Evolutionary conservation across 2,888 invertebrate genomes (phyloP), one percentile per base, ranked within the genome.

Genomic region (Sphaeridia pumilis): DNA sequence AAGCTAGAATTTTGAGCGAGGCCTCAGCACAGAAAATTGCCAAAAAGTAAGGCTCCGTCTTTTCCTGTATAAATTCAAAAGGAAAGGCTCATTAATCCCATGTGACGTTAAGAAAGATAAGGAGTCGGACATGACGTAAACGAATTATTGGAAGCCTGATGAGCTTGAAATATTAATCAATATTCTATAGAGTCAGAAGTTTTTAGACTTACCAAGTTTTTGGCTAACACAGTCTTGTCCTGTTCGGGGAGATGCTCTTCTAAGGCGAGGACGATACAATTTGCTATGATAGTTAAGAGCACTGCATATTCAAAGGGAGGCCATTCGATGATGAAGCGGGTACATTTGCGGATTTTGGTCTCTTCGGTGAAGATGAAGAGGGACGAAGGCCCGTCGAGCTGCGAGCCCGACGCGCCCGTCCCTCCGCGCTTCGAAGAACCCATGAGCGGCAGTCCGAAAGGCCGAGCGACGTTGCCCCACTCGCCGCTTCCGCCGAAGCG

Each of bases 291-390:
- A 80, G 98, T 98, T 79, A 95, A 84, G 79, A 99, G 85, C 80
- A 99, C 98, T 82, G 97, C 95, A 82, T 97, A 98, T 81, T 99
- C 98, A 79, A 99, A 99, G 77, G 98, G 98, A 78, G 93, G 94
- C 97, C 97, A 98, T 83, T 98, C 97, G 78, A 98, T 98, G 79
- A 98, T 93, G 79, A 93, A 93, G 78, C 89, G 87, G 77, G 95
- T 95, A 78, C 92, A 87, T 77, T 85, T 88, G 77, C 97, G 83
- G 76, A 97, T 85, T 78, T 54, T 59, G 35, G 95, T 95, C 78
- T 92, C 89, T 79, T 95, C 92, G 76, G 89, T 87, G 77, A 97
- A 86, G 79, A 97, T 84, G 81, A 95, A 97, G 75, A 97, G 84
- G 77, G 95, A 94, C 77, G 86, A 82, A 76, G 92, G 90, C 78